Conservation (phyloP, 2,888 invertebrate genomes). For the Acanthosepion esculentum region DNA sequence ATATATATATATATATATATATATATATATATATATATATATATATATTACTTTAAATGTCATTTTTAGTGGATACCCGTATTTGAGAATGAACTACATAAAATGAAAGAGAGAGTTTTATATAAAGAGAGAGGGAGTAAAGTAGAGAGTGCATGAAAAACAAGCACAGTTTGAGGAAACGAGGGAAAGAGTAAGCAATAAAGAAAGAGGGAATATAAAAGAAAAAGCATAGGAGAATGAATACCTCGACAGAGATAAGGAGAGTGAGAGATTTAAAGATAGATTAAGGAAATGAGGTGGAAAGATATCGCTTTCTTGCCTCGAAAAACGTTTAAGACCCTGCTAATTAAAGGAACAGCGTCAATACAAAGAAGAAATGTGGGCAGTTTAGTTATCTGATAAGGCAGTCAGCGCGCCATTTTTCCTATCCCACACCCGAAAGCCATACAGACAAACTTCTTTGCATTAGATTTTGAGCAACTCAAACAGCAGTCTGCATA, state of each 20-base stretch:
- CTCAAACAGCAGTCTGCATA: background rate
- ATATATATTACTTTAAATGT: too few relatives aligned
- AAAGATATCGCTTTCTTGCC: background rate
- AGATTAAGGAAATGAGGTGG: background rate
- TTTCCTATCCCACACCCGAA: background rate
- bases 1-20: too few relatives aligned
- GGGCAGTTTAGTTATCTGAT: background rate
- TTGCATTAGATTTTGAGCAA: background rate
- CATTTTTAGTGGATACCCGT: too few relatives aligned
- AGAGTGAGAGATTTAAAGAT: background rate
- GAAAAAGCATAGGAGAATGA: background rate
- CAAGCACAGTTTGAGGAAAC: too few relatives aligned
- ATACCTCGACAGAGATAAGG: background rate
- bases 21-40: too few relatives aligned
- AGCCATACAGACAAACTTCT: conserved; percentile 3
- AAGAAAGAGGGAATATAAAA: background rate
- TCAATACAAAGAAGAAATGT: background rate
- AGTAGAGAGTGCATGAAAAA: background rate
- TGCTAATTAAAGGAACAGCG: background rate
- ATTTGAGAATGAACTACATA: background rate
- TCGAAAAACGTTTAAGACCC: background rate
- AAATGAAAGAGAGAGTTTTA: background rate
- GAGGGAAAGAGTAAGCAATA: background rate
- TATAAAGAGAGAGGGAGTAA: background rate
- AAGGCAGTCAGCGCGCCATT: background rate